These are phyloP conservation scores for Conopomorpha cramerella DNA, from an alignment of 1,140 invertebrate genomes.

Conservation along the genomic window DNA sequence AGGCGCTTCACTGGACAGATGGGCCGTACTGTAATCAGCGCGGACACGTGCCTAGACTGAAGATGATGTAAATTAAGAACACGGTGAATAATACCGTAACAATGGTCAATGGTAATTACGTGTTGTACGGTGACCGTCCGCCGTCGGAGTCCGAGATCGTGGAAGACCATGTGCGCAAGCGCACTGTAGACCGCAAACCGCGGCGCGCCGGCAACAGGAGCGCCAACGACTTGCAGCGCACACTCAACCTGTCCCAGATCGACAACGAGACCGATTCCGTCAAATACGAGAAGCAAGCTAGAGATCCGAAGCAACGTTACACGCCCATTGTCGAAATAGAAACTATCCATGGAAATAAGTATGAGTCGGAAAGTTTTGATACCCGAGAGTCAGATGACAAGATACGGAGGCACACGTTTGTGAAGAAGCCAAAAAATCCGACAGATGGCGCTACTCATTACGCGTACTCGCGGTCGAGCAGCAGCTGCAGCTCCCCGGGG, in stretches of 20 bases:
- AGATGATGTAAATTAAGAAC: not conserved
- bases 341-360: slow-evolving; percentile 49
- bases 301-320: slow-evolving; percentile 39
- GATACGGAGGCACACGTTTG: slow-evolving; percentile 30
- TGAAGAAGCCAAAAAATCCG: slow-evolving; percentile 47
- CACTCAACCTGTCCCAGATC: slow-evolving; percentile 25
- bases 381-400: slow-evolving; percentile 36
- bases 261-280: slow-evolving; percentile 50
- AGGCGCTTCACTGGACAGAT: not conserved
- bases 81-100: slow-evolving; percentile 6
- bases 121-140: slow-evolving; percentile 44
- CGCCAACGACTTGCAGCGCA: slow-evolving; percentile 30
- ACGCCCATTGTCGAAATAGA: slow-evolving; percentile 42
- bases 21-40: too few relatives aligned
- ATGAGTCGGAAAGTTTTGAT: slow-evolving; percentile 45
- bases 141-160: slow-evolving; percentile 42
- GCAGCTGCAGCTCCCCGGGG: slow-evolving; percentile 35
- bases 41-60: slow-evolving; percentile 1
- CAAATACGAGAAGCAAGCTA: slow-evolving; percentile 45
- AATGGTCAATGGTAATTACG: slow-evolving; percentile 53
- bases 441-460: slow-evolving; percentile 47
- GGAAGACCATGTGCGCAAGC: slow-evolving; percentile 39
- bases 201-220: slow-evolving; percentile 29
- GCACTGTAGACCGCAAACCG: slow-evolving; percentile 30
- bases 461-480: slow-evolving; percentile 41